Percentiles rank a stretch among this genome's conserved stretches.
Evolutionary conservation across 2,113 vertebrate species (phyloP).

Genomic region (Illadopsis cleaveri): DNA sequence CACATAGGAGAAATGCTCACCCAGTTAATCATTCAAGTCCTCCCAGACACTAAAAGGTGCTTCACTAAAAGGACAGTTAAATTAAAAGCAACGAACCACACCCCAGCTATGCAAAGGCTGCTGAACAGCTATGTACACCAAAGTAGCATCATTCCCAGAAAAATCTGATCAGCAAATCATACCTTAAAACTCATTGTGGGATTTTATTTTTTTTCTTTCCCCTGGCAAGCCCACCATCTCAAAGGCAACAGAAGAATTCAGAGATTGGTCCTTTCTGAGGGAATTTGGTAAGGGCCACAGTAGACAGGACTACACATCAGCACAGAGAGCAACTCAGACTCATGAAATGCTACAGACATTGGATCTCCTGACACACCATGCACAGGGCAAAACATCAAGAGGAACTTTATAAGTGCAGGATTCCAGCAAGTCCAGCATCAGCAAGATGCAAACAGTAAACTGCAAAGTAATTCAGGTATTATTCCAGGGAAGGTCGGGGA

Average conservation of each 20-base stretch:
- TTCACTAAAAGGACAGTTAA: constrained; percentile 5
- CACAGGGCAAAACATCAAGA: background rate
- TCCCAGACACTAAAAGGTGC: background rate
- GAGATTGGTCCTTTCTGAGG: constrained; percentile 39
- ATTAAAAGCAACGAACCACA: background rate
- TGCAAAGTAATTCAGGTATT: background rate
- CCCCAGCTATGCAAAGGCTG: background rate
- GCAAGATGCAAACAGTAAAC: background rate
- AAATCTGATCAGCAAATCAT: background rate
- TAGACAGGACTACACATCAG: background rate
- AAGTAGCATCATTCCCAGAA: background rate
- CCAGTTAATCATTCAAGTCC: background rate
- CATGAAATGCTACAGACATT: background rate
- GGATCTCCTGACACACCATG: background rate
- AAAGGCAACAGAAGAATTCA: background rate
- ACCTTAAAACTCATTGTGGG: background rate
- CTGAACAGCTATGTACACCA: background rate
- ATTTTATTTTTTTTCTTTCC: background rate
- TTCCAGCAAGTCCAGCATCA: constrained; percentile 8
- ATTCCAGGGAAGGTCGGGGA: background rate
- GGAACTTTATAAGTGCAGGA: background rate
- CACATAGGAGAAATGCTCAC: background rate
- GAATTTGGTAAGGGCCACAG: background rate
- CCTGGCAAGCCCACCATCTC: background rate
- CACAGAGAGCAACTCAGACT: background rate